Base-by-base conservation (phyloP, 1,140 invertebrate genomes). In the Diorhabda carinulata region DNA sequence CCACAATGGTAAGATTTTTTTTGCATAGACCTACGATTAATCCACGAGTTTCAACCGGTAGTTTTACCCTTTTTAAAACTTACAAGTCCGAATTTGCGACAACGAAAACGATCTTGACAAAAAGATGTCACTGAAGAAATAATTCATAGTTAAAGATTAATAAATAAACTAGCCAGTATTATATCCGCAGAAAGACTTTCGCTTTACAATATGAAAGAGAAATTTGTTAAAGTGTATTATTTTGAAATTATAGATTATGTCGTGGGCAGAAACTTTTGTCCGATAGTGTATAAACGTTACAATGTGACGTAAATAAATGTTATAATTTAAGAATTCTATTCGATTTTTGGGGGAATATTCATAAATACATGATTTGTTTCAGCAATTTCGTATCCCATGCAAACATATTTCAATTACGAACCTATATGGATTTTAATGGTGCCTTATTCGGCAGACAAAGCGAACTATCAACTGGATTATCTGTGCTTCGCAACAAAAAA, bases 401-500 rank as follows among this genome's bases (percentile, higher is more conserved):
- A 60, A 44, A 63, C 61, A 4, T 76, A 76, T 62, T 79, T 73
- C 69, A 64, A 72, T 43, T 69, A 71, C 66, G 41, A 71, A 70
- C 43, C 64, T 3, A 66, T 77, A 6, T 66, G 7, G 9, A 41
- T 77, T 25, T 52, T 71, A 6, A 59, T 60, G 41, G 61, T 73
- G 45, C 64, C 69, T 10, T 60, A 70, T 52, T 67, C 72, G 67
- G 44, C 64, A 44, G 25, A 68, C 10, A 45, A 66, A 43, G 57
- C 47, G 25, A 9, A 60, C 7, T 66, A 61, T 64, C 64, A 63
- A 61, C 62, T 66, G 45, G 71, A 68, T 44, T 61, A 75, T 44
- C 66, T 82, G 67, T 82, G 80, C 66, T 7, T 81, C 3, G 68
- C 67, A 8, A 69, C 74, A 52, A 80, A 83, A 77, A 65, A 72